These are phyloP conservation scores for Tubiluchus corallicola DNA, from an alignment of 2,888 invertebrate genomes.

Conservation along the genomic window DNA sequence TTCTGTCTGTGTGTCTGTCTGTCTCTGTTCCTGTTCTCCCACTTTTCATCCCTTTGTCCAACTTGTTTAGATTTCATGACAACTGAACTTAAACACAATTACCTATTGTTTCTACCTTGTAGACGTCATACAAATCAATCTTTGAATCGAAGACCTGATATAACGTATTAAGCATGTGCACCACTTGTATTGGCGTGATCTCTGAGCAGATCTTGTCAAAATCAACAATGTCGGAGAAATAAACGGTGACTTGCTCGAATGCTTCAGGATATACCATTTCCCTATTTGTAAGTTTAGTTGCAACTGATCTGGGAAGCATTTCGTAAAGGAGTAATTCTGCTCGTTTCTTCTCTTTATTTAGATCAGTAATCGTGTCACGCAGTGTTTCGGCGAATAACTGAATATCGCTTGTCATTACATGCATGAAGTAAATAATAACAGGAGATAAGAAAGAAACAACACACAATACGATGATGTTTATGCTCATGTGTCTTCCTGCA, in stretches of 20 bases:
- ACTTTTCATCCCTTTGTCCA: too few relatives aligned
- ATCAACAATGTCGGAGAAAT: slow-evolving; percentile 5
- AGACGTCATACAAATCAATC: slow-evolving; percentile 6
- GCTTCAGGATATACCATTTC: slow-evolving; percentile 4
- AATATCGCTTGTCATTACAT: too few relatives aligned
- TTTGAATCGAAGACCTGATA: background rate
- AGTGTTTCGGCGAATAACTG: too few relatives aligned
- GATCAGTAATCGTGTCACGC: too few relatives aligned
- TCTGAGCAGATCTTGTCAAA: background rate
- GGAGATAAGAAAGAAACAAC: too few relatives aligned
- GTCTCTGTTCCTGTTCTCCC: too few relatives aligned
- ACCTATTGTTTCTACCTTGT: slow-evolving; percentile 7
- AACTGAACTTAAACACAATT: background rate
- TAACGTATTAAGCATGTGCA: background rate
- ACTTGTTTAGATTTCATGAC: background rate
- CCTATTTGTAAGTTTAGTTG: slow-evolving; percentile 2
- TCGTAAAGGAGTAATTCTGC: slow-evolving; percentile 4
- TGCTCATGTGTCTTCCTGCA: too few relatives aligned
- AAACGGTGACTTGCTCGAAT: slow-evolving; percentile 6
- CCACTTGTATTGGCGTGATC: slow-evolving; percentile 4
- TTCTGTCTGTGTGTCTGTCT: too few relatives aligned
- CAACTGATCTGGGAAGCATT: background rate
- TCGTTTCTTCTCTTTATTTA: slow-evolving; percentile 6
- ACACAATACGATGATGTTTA: too few relatives aligned
- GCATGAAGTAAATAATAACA: too few relatives aligned